These are phyloP conservation scores for Graptemys geographica DNA, from an alignment of 2,797 vertebrate genomes.

Conservation along the genomic window DNA sequence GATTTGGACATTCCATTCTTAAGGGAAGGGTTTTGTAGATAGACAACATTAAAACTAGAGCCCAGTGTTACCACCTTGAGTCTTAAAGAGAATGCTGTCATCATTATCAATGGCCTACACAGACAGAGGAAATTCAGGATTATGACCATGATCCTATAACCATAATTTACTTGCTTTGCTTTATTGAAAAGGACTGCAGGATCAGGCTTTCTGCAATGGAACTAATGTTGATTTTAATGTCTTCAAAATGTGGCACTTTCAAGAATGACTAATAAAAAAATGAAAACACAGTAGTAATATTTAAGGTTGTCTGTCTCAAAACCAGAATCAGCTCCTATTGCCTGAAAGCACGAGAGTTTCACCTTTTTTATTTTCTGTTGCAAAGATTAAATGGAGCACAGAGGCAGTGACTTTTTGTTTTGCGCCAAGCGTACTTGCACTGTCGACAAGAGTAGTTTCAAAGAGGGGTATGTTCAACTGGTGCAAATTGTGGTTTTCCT, in stretches of 20 bases:
- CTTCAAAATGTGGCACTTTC: not conserved
- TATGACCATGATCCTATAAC: not conserved
- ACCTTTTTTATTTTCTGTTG: not conserved
- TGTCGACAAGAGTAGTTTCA: not conserved
- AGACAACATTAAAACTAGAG: not conserved
- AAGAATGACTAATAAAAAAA: not conserved
- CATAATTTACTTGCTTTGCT: not conserved
- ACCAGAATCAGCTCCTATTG: not conserved
- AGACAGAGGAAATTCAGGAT: fast-evolving
- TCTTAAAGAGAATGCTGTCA: not conserved
- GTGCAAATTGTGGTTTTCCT: not conserved
- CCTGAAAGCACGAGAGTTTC: not conserved
- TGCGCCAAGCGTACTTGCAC: not conserved
- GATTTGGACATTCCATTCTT: not conserved
- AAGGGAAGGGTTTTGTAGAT: not conserved
- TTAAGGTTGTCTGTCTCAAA: not conserved
- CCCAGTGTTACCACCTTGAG: not conserved
- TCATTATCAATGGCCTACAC: not conserved
- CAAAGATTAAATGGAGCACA: not conserved
- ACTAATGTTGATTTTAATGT: not conserved
- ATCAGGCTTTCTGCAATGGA: not conserved
- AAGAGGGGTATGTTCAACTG: not conserved
- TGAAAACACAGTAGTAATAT: not conserved
- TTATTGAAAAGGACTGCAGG: not conserved
- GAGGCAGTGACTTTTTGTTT: not conserved